These are phyloP conservation scores for Trogon surrucura DNA, from an alignment of 2,113 vertebrate genomes.

Conservation along the genomic window DNA sequence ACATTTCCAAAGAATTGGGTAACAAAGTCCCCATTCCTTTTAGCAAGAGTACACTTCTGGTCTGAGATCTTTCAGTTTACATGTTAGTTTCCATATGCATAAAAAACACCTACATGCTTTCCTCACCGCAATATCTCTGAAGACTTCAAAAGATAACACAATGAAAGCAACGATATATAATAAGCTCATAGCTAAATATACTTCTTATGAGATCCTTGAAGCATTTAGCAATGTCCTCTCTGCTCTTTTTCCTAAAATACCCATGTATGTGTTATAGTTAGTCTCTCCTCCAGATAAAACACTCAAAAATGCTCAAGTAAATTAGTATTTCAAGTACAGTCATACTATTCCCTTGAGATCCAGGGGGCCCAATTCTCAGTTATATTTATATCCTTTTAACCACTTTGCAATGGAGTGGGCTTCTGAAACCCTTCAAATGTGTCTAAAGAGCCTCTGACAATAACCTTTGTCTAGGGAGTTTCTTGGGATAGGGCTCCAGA, in stretches of 20 bases:
- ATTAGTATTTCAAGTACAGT: background rate
- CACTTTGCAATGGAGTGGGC: background rate
- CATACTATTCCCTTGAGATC: background rate
- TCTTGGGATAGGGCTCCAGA: background rate
- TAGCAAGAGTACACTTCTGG: background rate
- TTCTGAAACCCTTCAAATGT: constrained; percentile 5
- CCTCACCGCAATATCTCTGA: background rate
- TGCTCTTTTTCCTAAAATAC: background rate
- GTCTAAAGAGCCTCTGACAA: background rate
- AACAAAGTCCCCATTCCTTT: background rate
- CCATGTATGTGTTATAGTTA: background rate
- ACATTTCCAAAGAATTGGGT: background rate
- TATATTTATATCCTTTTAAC: background rate
- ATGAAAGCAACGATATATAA: background rate
- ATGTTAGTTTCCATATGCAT: background rate
- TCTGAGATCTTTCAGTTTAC: background rate
- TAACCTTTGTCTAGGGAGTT: background rate
- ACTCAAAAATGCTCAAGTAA: background rate
- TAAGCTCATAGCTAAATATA: background rate
- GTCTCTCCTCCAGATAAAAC: background rate
- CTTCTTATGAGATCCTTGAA: background rate
- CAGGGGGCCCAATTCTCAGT: background rate
- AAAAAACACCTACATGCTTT: background rate
- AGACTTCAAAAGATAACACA: background rate
- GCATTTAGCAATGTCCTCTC: background rate